Conservation (phyloP, 1,140 invertebrate genomes). For the Catajapyx aquilonaris region DNA sequence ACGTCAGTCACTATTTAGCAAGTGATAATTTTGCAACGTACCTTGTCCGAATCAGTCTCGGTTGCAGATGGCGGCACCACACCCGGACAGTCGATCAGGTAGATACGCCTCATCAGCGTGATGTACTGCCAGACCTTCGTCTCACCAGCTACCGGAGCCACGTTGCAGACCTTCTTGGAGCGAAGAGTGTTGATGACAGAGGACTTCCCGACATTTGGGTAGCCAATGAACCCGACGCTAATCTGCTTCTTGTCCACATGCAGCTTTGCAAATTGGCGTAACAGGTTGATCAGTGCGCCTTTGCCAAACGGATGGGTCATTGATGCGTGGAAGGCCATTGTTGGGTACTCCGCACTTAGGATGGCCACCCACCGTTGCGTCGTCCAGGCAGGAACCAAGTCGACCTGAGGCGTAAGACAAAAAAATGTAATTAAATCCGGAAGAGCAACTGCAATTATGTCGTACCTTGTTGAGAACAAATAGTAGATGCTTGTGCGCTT, state of each 20-base stretch:
- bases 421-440: constrained; percentile 18
- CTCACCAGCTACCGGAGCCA: constrained; percentile 96
- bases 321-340: constrained; percentile 94
- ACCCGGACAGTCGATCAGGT: constrained; percentile 96
- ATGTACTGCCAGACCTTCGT: constrained; percentile 99
- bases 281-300: constrained; percentile 85
- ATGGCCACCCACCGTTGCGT: constrained; percentile 90
- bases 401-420: constrained; percentile 16
- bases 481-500: constrained; percentile 83
- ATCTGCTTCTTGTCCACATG: constrained; percentile 95
- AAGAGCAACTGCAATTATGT: no score
- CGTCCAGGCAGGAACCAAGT: constrained; percentile 91
- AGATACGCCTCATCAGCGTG: constrained; percentile 91
- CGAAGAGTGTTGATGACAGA: constrained; percentile 93
- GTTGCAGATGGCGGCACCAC: constrained; percentile 90
- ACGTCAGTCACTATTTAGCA: no score
- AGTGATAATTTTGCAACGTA: no score
- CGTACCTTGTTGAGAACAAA: constrained; percentile 90
- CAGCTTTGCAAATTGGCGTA: constrained; percentile 90
- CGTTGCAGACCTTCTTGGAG: constrained; percentile 92
- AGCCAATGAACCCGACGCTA: constrained; percentile 96
- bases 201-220: constrained; percentile 98
- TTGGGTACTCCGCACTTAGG: constrained; percentile 85
- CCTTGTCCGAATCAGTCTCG: constrained; percentile 73
- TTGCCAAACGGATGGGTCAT: constrained; percentile 97